Evolutionary conservation across 2,113 vertebrate species (phyloP).

Genomic region (Seriola dumerili): DNA sequence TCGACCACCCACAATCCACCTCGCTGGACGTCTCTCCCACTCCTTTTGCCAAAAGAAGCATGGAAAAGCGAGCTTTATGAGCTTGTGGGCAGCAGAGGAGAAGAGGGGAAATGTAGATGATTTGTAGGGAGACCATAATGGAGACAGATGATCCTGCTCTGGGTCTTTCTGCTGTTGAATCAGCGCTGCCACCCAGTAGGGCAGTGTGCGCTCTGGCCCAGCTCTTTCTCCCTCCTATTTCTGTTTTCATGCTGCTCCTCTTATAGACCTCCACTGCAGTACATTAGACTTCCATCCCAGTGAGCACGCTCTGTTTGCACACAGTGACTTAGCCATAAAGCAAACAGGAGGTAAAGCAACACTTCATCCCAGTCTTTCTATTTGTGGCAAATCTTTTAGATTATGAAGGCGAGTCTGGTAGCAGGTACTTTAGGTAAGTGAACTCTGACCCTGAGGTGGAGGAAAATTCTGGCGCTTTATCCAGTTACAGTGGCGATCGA

Average conservation of each 20-base stretch:
- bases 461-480: background rate
- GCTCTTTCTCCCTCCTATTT: conserved; percentile 58
- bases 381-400: background rate
- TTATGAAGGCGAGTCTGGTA: background rate
- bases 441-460: background rate
- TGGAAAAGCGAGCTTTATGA: conserved; percentile 78
- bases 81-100: conserved; percentile 74
- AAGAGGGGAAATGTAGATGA: conserved; percentile 79
- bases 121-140: conserved; percentile 78
- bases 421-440: background rate
- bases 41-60: conserved; percentile 75
- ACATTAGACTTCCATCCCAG: conserved; percentile 30
- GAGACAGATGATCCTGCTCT: conserved; percentile 77
- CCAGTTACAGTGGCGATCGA: background rate
- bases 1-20: conserved; percentile 82
- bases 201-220: conserved; percentile 54
- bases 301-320: background rate
- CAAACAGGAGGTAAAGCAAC: background rate
- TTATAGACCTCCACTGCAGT: conserved; percentile 50
- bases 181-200: conserved; percentile 78
- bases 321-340: background rate
- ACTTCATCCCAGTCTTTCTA: background rate
- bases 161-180: conserved; percentile 79
- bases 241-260: conserved; percentile 48
- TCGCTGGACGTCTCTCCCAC: conserved; percentile 54